Conservation (phyloP, 2,888 invertebrate genomes). For the Nezara viridula region DNA sequence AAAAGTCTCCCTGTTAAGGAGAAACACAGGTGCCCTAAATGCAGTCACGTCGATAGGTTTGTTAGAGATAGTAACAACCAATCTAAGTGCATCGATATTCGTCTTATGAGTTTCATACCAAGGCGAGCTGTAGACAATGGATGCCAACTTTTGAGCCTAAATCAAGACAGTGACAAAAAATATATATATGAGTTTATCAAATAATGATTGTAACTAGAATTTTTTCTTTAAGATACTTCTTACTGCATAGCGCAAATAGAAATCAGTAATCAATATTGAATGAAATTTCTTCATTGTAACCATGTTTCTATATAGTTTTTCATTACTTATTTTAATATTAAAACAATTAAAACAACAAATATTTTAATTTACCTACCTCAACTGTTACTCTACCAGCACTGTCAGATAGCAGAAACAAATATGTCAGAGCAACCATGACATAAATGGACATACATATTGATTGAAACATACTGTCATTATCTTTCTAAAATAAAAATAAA, state of each 20-base stretch:
- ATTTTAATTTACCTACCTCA: not conserved
- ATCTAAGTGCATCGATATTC: not conserved
- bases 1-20: conserved; percentile 41
- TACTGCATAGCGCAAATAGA: no score
- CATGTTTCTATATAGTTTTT: no score
- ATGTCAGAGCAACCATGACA: not conserved
- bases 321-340: not conserved
- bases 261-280: no score
- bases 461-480: conserved; percentile 17
- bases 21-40: conserved; percentile 22
- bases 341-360: not conserved
- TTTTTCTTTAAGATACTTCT: no score
- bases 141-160: not conserved
- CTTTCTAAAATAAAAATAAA: conserved; percentile 12
- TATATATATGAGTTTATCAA: not conserved
- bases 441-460: not conserved
- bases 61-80: not conserved
- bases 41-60: conserved; percentile 7
- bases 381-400: not conserved
- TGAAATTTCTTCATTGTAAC: no score
- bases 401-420: not conserved
- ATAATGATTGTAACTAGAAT: not conserved
- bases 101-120: conserved; percentile 1
- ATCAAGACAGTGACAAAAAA: not conserved
- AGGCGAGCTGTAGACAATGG: not conserved